Evolutionary conservation across 2,113 vertebrate species (phyloP), one percentile per base, ranked within the genome.

Genomic region (Pterophyllum scalare): DNA sequence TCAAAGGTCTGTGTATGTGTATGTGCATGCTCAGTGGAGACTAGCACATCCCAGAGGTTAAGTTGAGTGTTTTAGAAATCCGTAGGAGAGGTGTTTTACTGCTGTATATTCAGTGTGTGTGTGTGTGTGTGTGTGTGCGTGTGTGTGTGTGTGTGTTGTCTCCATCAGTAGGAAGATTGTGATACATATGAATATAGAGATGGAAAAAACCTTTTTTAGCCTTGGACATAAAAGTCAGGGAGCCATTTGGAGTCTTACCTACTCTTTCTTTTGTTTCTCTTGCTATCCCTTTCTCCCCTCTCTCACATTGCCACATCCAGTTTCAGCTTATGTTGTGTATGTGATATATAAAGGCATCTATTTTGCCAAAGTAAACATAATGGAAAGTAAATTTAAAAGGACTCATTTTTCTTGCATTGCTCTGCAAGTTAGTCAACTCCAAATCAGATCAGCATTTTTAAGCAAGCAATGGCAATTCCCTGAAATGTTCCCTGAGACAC

Each of bases 61-160:
- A 83, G 90, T 86, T 57, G 56, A 89, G 61, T 81, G 58, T 86
- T 86, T 90, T 33, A 86, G 31, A 91, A 91, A 87, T 87, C 87
- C 89, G 77, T 59, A 76, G 78, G 75, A 77, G 86, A 87, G 52
- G 52, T 83, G 86, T 82, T 88, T 86, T 38, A 77, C 28, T 79
- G 56, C 59, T 22, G n/a, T 86, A 59, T 31, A 83, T 60, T 13
- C 22, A 33, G 31, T 33, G 31, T 33, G 38, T 77, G 33, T 54
- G n/a, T 2, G 2, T 76, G 46, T 64, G 13, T 79, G 62, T 81
- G 19, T 65, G 46, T 86, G 59, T 74, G 54, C 70, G 60, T 60
- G 31, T 33, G 31, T 33, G 31, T 33, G 38, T 77, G 33, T 54
- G n/a, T 2, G 2, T 76, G 38, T 64, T 33, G 9, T 38, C 35